phyloP scores from a whole-genome alignment of 2,888 invertebrate genomes.

The Diplolepis rosae region DNA sequence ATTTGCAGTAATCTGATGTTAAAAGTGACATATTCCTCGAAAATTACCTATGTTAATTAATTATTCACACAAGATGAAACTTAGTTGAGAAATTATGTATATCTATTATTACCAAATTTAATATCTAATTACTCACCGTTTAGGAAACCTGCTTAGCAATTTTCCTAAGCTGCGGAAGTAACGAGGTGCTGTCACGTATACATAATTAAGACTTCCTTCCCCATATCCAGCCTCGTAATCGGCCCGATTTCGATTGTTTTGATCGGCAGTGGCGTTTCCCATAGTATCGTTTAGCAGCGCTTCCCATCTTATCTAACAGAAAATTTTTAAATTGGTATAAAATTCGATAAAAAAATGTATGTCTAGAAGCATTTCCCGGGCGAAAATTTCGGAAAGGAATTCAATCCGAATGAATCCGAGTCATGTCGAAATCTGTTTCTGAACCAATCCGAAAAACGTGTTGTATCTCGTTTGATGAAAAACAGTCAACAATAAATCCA shows the following conservation, averaged over 20 bases:
- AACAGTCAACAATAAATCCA: too few species aligned
- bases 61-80: too few species aligned
- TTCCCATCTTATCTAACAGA: conserved; percentile 68
- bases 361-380: too few species aligned
- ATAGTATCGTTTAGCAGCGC: conserved; percentile 66
- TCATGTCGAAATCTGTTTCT: too few species aligned
- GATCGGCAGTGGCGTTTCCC: conserved; percentile 58
- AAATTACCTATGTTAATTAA: too few species aligned
- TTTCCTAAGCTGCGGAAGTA: conserved; percentile 69
- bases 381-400: too few species aligned
- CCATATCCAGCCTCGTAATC: conserved; percentile 52
- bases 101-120: background rate
- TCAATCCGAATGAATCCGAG: too few species aligned
- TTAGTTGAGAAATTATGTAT: too few species aligned
- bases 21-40: too few species aligned
- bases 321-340: background rate
- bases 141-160: conserved; percentile 69
- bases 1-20: too few species aligned
- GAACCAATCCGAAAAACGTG: too few species aligned
- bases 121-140: conserved; percentile 59
- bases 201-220: conserved; percentile 62
- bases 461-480: too few species aligned
- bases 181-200: conserved; percentile 69
- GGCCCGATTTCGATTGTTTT: conserved; percentile 54
- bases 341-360: background rate